phyloP scores from a whole-genome alignment of 2,797 vertebrate species.

The Falco columbarius region DNA sequence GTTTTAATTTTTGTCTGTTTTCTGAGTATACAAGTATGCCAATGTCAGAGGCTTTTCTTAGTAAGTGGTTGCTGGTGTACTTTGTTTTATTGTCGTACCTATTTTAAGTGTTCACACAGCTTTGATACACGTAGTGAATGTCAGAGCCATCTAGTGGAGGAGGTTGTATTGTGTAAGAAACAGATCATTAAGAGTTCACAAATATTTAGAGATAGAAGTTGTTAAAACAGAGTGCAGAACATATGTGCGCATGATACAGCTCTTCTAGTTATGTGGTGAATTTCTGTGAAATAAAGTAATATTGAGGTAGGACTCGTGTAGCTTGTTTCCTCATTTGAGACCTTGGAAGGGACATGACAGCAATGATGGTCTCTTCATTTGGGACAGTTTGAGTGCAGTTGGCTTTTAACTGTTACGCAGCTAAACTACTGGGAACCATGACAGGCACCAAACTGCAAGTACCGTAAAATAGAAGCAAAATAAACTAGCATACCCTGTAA shows the following conservation, averaged over 20 bases:
- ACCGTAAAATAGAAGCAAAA: not conserved
- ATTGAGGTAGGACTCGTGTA: not conserved
- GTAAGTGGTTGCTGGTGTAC: not conserved
- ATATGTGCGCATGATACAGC: rapidly evolving
- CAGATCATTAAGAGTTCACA: not conserved
- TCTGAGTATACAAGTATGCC: not conserved
- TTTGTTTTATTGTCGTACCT: not conserved
- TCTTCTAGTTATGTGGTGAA: not conserved
- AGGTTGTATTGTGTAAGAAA: not conserved
- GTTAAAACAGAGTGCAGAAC: not conserved
- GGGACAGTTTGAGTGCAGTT: not conserved
- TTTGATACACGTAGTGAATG: not conserved
- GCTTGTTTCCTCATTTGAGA: not conserved
- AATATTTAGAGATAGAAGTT: not conserved
- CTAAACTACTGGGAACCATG: not conserved
- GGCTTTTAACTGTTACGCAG: not conserved
- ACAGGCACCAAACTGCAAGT: not conserved
- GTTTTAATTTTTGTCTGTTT: not conserved
- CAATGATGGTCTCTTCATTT: not conserved
- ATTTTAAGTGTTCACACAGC: not conserved
- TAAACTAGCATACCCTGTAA: not conserved
- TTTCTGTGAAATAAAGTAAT: not conserved
- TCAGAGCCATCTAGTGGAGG: conserved; percentile 61
- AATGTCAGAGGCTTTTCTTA: not conserved
- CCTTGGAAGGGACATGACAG: not conserved